Percentiles rank a stretch among this genome's conserved stretches.
phyloP scores from a whole-genome alignment of 2,797 vertebrate species.

The Melanogrammus aeglefinus region DNA sequence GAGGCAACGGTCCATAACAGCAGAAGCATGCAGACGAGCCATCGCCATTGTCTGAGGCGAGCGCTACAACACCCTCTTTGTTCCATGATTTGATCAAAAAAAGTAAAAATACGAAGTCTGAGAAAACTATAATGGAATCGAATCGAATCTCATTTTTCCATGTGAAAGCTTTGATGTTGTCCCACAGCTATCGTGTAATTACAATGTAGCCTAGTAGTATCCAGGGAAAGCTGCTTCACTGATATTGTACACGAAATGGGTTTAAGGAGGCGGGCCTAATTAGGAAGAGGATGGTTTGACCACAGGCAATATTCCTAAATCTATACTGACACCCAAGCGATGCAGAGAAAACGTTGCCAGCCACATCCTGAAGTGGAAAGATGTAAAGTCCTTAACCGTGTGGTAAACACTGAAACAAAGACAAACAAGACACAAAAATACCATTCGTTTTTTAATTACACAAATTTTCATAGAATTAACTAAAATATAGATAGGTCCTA shows the following conservation, averaged over 20 bases:
- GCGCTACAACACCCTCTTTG: slow-evolving; percentile 40
- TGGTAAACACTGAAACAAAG: not conserved
- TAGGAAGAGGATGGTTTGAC: not conserved
- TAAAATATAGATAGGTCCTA: too few species aligned
- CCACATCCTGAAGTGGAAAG: not conserved
- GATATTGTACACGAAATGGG: not conserved
- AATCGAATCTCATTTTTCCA: not conserved
- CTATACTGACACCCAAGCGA: slow-evolving; percentile 43
- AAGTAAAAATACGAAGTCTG: not conserved
- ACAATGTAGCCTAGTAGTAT: not conserved
- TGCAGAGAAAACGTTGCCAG: slow-evolving; percentile 11
- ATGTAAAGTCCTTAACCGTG: slow-evolving; percentile 16
- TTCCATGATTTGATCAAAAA: slow-evolving; percentile 37
- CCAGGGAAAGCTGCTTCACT: not conserved
- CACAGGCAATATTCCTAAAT: too few species aligned
- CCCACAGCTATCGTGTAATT: not conserved
- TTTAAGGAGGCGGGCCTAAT: not conserved
- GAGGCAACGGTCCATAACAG: slow-evolving; percentile 21
- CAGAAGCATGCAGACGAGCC: slow-evolving; percentile 21
- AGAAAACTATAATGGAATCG: not conserved
- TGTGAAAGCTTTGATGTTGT: not conserved
- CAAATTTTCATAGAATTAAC: too few species aligned
- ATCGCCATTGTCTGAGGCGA: slow-evolving; percentile 2
- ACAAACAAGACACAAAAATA: too few species aligned
- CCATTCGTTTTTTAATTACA: too few species aligned